Evolutionary conservation across 2,797 vertebrate genomes (phyloP).

Genomic region (Melanotaenia trifasciata): DNA sequence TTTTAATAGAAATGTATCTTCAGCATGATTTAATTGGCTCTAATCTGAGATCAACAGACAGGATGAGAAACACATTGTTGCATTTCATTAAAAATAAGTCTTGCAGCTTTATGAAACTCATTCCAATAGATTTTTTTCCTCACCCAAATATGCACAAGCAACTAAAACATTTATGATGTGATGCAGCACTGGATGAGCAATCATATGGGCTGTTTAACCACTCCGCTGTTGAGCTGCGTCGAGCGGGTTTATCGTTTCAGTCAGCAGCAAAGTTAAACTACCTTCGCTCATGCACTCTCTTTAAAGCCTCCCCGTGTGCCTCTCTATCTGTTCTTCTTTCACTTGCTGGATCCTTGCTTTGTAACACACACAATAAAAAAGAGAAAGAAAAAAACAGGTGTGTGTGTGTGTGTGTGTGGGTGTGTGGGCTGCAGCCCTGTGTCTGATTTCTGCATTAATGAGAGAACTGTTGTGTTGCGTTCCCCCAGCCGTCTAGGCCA

Average conservation of each 20-base stretch:
- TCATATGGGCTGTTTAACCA: slow-evolving; percentile 64
- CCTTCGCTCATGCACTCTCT: slow-evolving; percentile 29
- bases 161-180: slow-evolving; percentile 64
- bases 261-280: slow-evolving; percentile 61
- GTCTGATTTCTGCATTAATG: slow-evolving; percentile 76
- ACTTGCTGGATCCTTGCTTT: slow-evolving; percentile 53
- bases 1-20: slow-evolving; percentile 19
- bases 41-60: slow-evolving; percentile 22
- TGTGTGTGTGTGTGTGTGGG: slow-evolving; percentile 30
- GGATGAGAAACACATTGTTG: slow-evolving; percentile 8
- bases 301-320: slow-evolving; percentile 69
- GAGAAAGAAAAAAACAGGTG: neutral
- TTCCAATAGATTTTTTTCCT: slow-evolving; percentile 21
- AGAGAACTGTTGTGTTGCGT: slow-evolving; percentile 71
- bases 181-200: slow-evolving; percentile 39
- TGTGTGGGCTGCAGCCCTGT: slow-evolving; percentile 67
- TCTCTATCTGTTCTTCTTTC: slow-evolving; percentile 72
- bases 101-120: slow-evolving; percentile 14
- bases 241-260: slow-evolving; percentile 65
- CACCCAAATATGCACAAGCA: slow-evolving; percentile 39
- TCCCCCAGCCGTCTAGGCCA: slow-evolving; percentile 71
- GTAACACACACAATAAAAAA: slow-evolving; percentile 51
- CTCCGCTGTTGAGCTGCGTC: slow-evolving; percentile 57
- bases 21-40: slow-evolving; percentile 6
- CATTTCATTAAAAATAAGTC: slow-evolving; percentile 27